Evolutionary conservation across 2,797 vertebrate genomes (phyloP), one percentile per base, ranked within the genome.

Genomic region (Vespertilio murinus): DNA sequence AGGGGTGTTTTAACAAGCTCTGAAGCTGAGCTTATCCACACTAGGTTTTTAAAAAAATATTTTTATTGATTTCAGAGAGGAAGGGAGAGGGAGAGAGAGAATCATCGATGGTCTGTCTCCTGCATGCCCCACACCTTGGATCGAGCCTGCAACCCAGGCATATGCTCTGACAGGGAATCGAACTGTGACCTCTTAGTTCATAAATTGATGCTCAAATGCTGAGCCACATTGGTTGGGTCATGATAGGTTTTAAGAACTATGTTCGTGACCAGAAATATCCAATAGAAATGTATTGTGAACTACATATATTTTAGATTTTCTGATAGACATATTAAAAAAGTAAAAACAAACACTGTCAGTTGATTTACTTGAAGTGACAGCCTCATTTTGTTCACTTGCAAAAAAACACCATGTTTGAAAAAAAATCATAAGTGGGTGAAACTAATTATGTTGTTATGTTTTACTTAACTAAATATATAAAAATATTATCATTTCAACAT

Each of bases 301-400:
- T 35, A 70, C n/a, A 45, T 23, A 65, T n/a, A 8, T 65, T 65
- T 65, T 65, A 65, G 7, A 23, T 52, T 47, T 84, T 94, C 73
- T 87, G 33, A 61, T 59, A 91, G 71, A 69, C 25, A 42, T 12
- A 84, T 38, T 65, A 38, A 71, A 86, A 80, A 71, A 52, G n/a
- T 67, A 88, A 71, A 88, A 84, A 79, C 3, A 89, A 87, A 93
- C 18, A 67, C 12, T 79, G 16, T 47, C 40, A 23, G 20, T 49
- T 93, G 65, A 91, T 89, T 40, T 59, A 73, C 40, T 77, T 86
- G 85, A 90, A 88, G 40, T 18, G 16, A 84, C 18, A 82, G 81
- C 38, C 38, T 81, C 35, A 65, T 10, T 83, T 73, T 18, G 23
- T 52, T 92, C 30, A 70, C 78, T 82, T 93, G 6, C 81, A 74